These are phyloP conservation scores for Melangyna quadrimaculata DNA, from an alignment of 2,888 invertebrate genomes.

Conservation along the genomic window DNA sequence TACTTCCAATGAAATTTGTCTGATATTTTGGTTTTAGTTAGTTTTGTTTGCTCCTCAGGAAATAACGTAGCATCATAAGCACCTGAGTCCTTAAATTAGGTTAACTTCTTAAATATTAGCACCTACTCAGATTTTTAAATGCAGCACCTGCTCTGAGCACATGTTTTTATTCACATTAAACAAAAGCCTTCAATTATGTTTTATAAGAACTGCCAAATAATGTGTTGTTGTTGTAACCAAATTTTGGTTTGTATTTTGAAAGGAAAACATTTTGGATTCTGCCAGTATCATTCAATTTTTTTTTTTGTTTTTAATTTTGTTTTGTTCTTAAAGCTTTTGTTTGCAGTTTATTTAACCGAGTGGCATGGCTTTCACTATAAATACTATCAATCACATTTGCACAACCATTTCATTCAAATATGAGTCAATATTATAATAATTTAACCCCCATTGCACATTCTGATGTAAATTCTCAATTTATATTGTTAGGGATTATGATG, in stretches of 20 bases:
- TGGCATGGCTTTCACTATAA: constrained; percentile 27
- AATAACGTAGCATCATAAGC: no score
- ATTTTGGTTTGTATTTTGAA: neutral
- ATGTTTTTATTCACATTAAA: no score
- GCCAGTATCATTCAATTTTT: neutral
- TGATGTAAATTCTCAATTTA: neutral
- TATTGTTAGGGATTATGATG: constrained; percentile 56
- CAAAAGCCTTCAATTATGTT: no score
- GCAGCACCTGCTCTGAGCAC: no score
- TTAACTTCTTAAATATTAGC: no score
- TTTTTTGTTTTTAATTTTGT: constrained; percentile 3
- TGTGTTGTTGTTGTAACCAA: no score
- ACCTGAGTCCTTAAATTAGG: no score
- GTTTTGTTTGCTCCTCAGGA: no score
- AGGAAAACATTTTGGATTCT: neutral
- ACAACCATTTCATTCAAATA: constrained; percentile 24
- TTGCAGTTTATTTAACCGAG: neutral
- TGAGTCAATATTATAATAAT: neutral
- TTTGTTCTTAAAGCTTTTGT: neutral
- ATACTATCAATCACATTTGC: constrained; percentile 29
- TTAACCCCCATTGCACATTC: neutral
- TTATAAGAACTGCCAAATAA: no score
- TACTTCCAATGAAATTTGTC: no score
- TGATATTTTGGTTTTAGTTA: no score
- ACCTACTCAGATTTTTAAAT: no score